These are phyloP conservation scores for Sepioteuthis lessoniana DNA, from an alignment of 2,888 invertebrate genomes.

Conservation along the genomic window DNA sequence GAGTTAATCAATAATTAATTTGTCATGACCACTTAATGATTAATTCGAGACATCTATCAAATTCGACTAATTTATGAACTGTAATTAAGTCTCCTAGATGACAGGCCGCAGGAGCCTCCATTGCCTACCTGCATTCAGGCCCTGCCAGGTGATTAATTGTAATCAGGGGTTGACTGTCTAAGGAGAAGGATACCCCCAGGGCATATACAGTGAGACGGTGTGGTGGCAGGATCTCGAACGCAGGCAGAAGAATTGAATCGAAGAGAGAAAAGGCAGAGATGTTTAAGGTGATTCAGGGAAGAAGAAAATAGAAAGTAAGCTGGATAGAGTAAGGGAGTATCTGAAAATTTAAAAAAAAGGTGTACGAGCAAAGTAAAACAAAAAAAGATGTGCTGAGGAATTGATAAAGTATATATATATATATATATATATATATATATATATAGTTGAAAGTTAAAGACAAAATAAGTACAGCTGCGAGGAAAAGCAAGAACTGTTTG, in stretches of 20 bases:
- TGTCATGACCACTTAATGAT: slow-evolving; percentile 33
- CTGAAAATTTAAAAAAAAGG: too few species aligned
- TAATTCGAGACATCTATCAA: slow-evolving; percentile 33
- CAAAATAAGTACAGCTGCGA: too few species aligned
- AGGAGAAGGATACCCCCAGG: neutral
- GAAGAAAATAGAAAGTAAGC: neutral
- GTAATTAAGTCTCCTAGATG: slow-evolving; percentile 13
- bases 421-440: too few species aligned
- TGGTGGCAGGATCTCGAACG: neutral
- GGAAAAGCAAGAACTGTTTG: too few species aligned
- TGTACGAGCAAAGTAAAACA: too few species aligned
- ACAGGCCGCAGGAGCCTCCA: neutral
- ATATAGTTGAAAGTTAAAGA: too few species aligned
- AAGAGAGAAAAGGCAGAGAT: neutral
- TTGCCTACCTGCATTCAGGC: slow-evolving; percentile 15
- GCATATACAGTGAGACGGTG: neutral
- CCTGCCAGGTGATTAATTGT: slow-evolving; percentile 10
- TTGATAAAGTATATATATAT: too few species aligned
- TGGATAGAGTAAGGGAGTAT: neutral
- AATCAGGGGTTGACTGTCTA: neutral
- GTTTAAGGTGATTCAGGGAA: neutral
- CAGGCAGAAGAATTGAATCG: neutral
- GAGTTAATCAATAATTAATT: slow-evolving; percentile 14
- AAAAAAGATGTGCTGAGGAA: too few species aligned
- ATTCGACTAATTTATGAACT: slow-evolving; percentile 33